Conservation (phyloP, 2,888 invertebrate species). For the Nomada ruficornis region DNA sequence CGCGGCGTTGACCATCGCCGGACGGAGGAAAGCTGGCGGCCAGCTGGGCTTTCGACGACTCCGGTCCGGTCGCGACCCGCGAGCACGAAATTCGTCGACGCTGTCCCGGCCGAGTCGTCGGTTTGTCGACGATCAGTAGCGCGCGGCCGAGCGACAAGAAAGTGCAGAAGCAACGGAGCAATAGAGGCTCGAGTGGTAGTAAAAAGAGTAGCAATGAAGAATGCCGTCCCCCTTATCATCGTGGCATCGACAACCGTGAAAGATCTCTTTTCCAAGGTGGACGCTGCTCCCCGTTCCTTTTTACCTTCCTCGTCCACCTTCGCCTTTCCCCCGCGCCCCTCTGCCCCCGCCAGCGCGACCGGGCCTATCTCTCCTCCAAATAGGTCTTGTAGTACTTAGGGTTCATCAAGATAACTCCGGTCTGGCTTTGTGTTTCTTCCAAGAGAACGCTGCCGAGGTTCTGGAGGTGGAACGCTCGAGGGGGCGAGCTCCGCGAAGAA, state of each 20-base stretch:
- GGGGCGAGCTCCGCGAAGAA: slow-evolving; percentile 28
- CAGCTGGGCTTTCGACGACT: slow-evolving; percentile 11
- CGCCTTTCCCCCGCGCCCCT: slow-evolving; percentile 43
- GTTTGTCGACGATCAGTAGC: slow-evolving; percentile 54
- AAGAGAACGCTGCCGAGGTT: slow-evolving; percentile 60
- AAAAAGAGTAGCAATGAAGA: slow-evolving; percentile 73
- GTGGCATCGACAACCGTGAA: slow-evolving; percentile 78
- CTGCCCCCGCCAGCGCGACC: slow-evolving; percentile 29
- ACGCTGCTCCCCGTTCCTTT: slow-evolving; percentile 46
- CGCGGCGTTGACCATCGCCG: not conserved
- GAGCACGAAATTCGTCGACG: slow-evolving; percentile 8
- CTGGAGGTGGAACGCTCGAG: slow-evolving; percentile 27
- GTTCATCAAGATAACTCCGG: slow-evolving; percentile 81
- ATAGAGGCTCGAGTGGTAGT: slow-evolving; percentile 59
- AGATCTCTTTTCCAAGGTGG: slow-evolving; percentile 77
- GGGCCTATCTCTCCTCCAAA: slow-evolving; percentile 77
- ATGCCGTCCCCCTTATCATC: slow-evolving; percentile 73
- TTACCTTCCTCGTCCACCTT: slow-evolving; percentile 54
- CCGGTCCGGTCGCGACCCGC: too few relatives aligned
- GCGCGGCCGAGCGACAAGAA: slow-evolving; percentile 37
- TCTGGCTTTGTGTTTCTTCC: slow-evolving; percentile 73
- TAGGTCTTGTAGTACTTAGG: slow-evolving; percentile 80
- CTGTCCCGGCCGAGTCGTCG: not conserved
- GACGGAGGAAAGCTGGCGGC: not conserved
- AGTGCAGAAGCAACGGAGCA: slow-evolving; percentile 58